These are phyloP conservation scores for Stictonetta naevosa DNA, from an alignment of 2,113 vertebrate species.

Conservation along the genomic window DNA sequence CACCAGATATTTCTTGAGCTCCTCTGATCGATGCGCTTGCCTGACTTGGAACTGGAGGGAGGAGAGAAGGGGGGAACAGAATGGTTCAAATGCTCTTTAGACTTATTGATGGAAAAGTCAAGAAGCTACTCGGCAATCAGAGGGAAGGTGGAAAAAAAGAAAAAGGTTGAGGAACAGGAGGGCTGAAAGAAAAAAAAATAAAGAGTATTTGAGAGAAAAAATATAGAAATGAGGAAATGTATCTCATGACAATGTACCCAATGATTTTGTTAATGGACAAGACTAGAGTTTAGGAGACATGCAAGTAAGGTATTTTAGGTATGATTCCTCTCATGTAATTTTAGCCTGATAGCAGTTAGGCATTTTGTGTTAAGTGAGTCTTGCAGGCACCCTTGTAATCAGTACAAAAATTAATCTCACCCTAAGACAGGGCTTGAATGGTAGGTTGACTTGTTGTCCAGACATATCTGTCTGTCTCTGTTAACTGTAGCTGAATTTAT, in stretches of 20 bases:
- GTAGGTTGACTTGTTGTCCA: neutral
- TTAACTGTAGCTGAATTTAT: neutral
- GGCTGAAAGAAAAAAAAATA: neutral
- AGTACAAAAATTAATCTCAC: neutral
- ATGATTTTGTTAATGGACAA: neutral
- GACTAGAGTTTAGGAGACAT: neutral
- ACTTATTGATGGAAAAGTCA: constrained; percentile 58
- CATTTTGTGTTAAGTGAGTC: neutral
- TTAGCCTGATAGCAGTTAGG: neutral
- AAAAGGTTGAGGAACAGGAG: neutral
- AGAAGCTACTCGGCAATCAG: constrained; percentile 54
- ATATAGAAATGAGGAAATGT: neutral
- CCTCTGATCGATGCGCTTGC: constrained; percentile 69
- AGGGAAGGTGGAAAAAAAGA: neutral
- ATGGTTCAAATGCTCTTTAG: constrained; percentile 52
- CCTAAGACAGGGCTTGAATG: neutral
- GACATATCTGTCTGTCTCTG: neutral
- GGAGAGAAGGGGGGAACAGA: constrained; percentile 8
- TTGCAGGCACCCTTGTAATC: neutral
- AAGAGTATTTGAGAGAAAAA: neutral
- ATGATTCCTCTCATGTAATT: neutral
- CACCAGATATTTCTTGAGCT: constrained; percentile 72
- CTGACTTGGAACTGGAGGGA: constrained; percentile 51
- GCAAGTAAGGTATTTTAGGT: neutral
- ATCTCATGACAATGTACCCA: neutral